Conservation (phyloP, 2,113 vertebrate genomes). For the Rhea americana region DNA sequence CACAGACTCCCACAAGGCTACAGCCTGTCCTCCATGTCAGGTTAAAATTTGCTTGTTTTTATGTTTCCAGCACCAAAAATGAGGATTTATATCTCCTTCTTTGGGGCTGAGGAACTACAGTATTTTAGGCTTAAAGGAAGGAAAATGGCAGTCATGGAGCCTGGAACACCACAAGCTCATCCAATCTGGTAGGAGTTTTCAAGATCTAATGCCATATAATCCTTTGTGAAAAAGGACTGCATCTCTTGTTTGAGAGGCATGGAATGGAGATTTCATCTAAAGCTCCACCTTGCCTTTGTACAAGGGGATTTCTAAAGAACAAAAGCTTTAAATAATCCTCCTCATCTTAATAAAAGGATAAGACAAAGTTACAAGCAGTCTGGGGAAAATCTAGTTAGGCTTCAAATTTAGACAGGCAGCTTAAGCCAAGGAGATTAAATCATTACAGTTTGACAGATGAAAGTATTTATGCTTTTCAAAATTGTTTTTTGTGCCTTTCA, state of each 20-base stretch:
- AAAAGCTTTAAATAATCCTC: conserved; percentile 54
- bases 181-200: neutral
- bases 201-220: neutral
- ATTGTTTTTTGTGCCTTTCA: neutral
- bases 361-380: conserved; percentile 42
- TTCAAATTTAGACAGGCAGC: conserved; percentile 11
- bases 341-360: conserved; percentile 60
- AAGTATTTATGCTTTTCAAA: neutral
- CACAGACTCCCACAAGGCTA: neutral
- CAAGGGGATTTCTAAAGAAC: conserved; percentile 38
- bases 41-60: conserved; percentile 6
- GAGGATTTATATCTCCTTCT: conserved; percentile 6
- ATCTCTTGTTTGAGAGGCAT: neutral
- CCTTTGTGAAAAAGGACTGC: neutral
- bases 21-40: conserved; percentile 7
- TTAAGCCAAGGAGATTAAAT: conserved; percentile 26
- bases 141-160: neutral
- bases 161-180: neutral
- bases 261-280: conserved; percentile 32
- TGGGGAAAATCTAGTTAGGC: conserved; percentile 40
- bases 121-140: neutral
- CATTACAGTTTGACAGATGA: neutral
- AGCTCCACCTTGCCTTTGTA: neutral
- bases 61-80: neutral
- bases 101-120: neutral